Evolutionary conservation across 2,797 vertebrate genomes (phyloP), one percentile per base, ranked within the genome.

Genomic region (Danio choprae): DNA sequence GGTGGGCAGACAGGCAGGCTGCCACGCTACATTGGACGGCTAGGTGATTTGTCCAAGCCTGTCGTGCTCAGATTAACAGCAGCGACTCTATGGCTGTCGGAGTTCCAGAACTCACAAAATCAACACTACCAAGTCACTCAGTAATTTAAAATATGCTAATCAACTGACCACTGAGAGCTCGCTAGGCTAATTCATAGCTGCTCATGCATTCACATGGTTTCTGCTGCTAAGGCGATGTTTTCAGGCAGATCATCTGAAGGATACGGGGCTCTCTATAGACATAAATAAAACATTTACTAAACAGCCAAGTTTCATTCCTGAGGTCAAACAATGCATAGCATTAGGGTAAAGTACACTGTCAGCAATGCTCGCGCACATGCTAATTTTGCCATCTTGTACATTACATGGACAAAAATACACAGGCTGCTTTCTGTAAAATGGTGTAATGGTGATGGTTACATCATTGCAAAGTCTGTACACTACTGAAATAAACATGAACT

Each of bases 201-300:
- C 16, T 77, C 55, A 65, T 59, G 56, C 75, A 74, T 29, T 40
- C 1, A 48, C 50, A n/a, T 40, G 36, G 10, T 44, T 69, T 69
- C 50, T 12, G 11, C 74, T 20, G 51, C 68, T 59, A 41, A n/a
- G 76, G 7, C 11, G 40, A 74, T 15, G 51, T 55, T 79, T 55
- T 76, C n/a, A 40, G 44, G 3, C 62, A 46, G 58, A 55, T 22
- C 58, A 43, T 74, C 63, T 55, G 38, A 82, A 76, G 63, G 69
- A 77, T 74, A 53, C 15, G 44, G 55, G 13, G 74, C 41, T 86
- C 64, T 71, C 59, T 51, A 55, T 75, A 75, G 38, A 71, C 75
- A 84, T 80, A 78, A 83, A 75, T 75, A 79, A 84, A 84, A 64
- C 80, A 79, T 82, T 71, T 29, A 75, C 58, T 85, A 82, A 83